These are phyloP conservation scores for Percopsis omiscomaycus DNA, from an alignment of 2,797 vertebrate species.

Conservation along the genomic window DNA sequence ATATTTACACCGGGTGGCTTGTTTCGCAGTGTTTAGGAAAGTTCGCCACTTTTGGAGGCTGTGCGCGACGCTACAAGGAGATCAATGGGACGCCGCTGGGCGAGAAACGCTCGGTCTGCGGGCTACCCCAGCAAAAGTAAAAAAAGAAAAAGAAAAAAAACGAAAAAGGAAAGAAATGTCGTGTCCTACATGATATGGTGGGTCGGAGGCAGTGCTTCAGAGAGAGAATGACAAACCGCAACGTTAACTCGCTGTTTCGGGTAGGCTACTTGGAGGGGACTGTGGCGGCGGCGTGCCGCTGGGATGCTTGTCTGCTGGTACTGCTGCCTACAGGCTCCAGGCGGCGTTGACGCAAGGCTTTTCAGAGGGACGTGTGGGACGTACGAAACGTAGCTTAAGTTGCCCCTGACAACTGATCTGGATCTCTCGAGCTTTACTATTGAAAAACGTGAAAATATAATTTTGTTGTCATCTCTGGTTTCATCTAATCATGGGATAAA, in stretches of 20 bases:
- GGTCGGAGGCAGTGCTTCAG: slow-evolving; percentile 34
- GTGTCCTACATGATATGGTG: slow-evolving; percentile 69
- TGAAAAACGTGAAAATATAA: not conserved
- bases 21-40: slow-evolving; percentile 53
- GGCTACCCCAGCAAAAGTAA: slow-evolving; percentile 42
- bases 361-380: slow-evolving; percentile 52
- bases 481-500: too few relatives aligned
- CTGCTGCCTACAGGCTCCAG: slow-evolving; percentile 45
- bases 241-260: slow-evolving; percentile 19
- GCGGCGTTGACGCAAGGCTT: slow-evolving; percentile 62
- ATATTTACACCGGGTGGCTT: slow-evolving; percentile 21
- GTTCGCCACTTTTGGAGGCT: slow-evolving; percentile 56
- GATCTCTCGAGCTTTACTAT: slow-evolving; percentile 1
- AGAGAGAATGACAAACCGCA: slow-evolving; percentile 19
- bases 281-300: slow-evolving; percentile 66
- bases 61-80: slow-evolving; percentile 21
- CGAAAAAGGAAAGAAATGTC: slow-evolving; percentile 44
- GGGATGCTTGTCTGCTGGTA: slow-evolving; percentile 48
- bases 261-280: slow-evolving; percentile 38
- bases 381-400: slow-evolving; percentile 57
- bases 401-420: slow-evolving; percentile 55
- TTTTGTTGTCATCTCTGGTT: not conserved
- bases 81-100: slow-evolving; percentile 54
- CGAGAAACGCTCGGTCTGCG: slow-evolving; percentile 41
- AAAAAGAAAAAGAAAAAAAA: slow-evolving; percentile 47